A percentile compares a stretch with the other conserved stretches of the same genome.
phyloP scores from a whole-genome alignment of 2,797 vertebrate genomes.

The Gadopsis marmoratus region DNA sequence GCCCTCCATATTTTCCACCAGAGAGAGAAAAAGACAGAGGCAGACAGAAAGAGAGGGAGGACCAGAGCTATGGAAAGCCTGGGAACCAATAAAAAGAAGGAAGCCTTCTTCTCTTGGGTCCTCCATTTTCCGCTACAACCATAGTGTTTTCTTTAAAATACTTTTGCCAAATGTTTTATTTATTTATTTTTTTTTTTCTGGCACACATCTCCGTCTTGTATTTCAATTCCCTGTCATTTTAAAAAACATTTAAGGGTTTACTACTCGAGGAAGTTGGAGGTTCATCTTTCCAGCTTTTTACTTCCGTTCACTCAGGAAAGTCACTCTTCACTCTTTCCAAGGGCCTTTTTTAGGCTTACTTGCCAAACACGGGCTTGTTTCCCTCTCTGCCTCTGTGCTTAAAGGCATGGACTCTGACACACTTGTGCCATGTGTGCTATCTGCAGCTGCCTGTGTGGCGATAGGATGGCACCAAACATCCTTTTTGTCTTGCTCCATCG shows the following conservation, averaged over 20 bases:
- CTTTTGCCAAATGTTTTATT: conserved; percentile 35
- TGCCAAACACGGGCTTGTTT: conserved; percentile 54
- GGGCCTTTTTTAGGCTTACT: conserved; percentile 39
- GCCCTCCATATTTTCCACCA: conserved; percentile 71
- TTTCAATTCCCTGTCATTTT: conserved; percentile 51
- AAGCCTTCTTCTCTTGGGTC: conserved; percentile 69
- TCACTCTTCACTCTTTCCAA: conserved; percentile 44
- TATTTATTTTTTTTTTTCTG: conserved; percentile 46
- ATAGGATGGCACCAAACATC: conserved; percentile 74
- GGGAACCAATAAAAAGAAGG: conserved; percentile 77
- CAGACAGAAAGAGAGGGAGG: conserved; percentile 51
- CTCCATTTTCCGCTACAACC: conserved; percentile 64
- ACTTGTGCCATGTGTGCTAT: conserved; percentile 71
- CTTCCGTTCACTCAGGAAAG: conserved; percentile 49
- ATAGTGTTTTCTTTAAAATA: conserved; percentile 67
- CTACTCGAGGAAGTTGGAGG: conserved; percentile 44
- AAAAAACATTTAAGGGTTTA: conserved; percentile 55
- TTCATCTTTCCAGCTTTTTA: conserved; percentile 47
- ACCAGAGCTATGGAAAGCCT: conserved; percentile 62
- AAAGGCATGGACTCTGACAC: conserved; percentile 69
- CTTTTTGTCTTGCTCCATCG: conserved; percentile 60
- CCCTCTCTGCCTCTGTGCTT: conserved; percentile 53
- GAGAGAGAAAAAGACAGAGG: conserved; percentile 62
- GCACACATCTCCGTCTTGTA: conserved; percentile 30
- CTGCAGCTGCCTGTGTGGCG: conserved; percentile 80